phyloP scores from a whole-genome alignment of 2,113 vertebrate species.

The Syngnathus floridae region DNA sequence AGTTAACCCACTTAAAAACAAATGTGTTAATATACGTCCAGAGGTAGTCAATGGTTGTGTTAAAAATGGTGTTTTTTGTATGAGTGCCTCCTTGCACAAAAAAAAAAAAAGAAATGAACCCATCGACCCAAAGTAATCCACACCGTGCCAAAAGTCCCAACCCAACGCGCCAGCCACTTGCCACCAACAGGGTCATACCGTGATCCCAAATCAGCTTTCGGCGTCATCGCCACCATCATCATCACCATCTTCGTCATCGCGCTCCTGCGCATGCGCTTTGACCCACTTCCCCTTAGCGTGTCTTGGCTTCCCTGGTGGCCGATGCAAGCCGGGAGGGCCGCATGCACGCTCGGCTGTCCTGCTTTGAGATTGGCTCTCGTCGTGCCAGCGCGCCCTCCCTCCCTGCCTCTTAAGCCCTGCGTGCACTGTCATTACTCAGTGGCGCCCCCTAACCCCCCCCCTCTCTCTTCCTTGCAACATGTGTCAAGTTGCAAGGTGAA shows the following conservation, averaged over 20 bases:
- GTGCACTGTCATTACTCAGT: slow-evolving; percentile 7
- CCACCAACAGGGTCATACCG: slow-evolving; percentile 43
- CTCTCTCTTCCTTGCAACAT: neutral
- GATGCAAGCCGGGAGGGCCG: slow-evolving; percentile 34
- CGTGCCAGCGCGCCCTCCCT: slow-evolving; percentile 7
- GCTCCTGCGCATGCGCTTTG: slow-evolving; percentile 9
- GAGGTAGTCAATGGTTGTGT: too few species aligned
- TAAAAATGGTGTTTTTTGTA: too few species aligned
- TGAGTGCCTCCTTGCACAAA: neutral
- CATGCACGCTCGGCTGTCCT: slow-evolving; percentile 29
- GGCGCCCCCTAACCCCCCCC: neutral
- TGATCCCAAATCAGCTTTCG: slow-evolving; percentile 53
- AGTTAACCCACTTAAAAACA: neutral
- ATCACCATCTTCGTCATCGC: slow-evolving; percentile 38
- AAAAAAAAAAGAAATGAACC: too few species aligned
- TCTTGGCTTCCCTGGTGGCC: slow-evolving; percentile 18
- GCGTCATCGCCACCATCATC: slow-evolving; percentile 17
- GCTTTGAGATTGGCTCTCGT: slow-evolving; percentile 49
- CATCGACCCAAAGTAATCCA: neutral
- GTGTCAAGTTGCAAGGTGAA: neutral
- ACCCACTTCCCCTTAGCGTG: slow-evolving; percentile 48
- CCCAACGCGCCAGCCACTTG: neutral
- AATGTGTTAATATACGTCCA: too few species aligned
- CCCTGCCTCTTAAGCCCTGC: slow-evolving; percentile 35
- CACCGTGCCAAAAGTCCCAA: neutral